Base-by-base conservation (phyloP, 2,113 vertebrate species). In the Toxostoma redivivum region DNA sequence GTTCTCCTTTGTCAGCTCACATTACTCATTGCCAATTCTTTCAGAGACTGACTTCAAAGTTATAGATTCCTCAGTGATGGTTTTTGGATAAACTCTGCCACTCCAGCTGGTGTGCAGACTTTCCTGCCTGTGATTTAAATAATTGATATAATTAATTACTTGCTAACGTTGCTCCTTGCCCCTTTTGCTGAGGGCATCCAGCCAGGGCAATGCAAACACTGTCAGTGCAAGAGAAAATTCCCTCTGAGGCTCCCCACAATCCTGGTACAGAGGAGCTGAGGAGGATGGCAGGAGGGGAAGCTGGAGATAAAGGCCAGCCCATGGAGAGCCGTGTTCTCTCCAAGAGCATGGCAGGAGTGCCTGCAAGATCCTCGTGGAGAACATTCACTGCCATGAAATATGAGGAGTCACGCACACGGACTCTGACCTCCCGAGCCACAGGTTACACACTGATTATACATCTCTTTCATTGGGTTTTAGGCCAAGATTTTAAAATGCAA, bases 1-100 rank as follows among this genome's bases (percentile, higher is more conserved):
- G 3, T 60, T 92, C 22, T 45, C 28, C 66, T 92, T 16, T 95
- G 89, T 92, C 81, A 87, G 53, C 53, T 95, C 93, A 61, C 86
- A 66, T 95, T 91, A 81, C 28, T 95, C 77, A 76, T 57, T 87
- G 69, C 86, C 73, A 92, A 3, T 89, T 81, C 78, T 85, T 87
- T 77, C 85, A 80, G 47, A 35, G 65, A 37, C 25, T 73, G 76
- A 83, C 84, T 84, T 78, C 35, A 70, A 86, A 64, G 50, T 53
- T 92, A 47, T 56, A 74, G 61, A 86, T 84, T 92, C 73, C 57
- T 88, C 47, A 30, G 51, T 71, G 73, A 56, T 60, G 42, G 9
- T 25, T 70, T 93, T 58, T 50, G 69, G 91, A 88, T 71, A 62
- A 92, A 83, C 33, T 74, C 24, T 89, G 17, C 57, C 42, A 7